Base-by-base conservation (phyloP, 2,888 invertebrate species). In the Oeneis ivallda region DNA sequence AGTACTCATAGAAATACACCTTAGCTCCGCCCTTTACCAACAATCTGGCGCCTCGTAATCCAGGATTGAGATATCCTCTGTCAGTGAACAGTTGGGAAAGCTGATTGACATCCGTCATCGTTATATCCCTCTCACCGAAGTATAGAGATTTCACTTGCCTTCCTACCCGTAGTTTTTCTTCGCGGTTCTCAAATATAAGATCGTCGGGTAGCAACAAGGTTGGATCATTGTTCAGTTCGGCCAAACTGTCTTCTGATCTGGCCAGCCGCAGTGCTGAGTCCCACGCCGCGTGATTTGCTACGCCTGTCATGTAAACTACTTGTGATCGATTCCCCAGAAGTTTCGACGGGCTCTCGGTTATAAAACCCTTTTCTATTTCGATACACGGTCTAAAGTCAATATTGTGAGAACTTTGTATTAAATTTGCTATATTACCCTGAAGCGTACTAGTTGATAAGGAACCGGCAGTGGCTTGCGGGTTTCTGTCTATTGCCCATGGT, bases 1-100 rank as follows among this genome's bases (percentile, higher is more conserved):
- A 85, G 74, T 93, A 94, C 70, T 93, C 92, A 72, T 93, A 94
- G 72, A 93, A 84, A 70, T 88, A 94, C 1, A 93, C 92, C 0
- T 86, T 89, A 0, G 89, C 86, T 2, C 86, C 87, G 11, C 79
- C 78, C 19, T 73, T 65, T 0, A 79, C 75, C 10, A 89, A 69
- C 13, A 75, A 72, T 50, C 88, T 77, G 0, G 88, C 84, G 7
- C 77, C 73, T 26, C 89, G 77, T 2, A 88, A 72, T 8, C 75
- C 77, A 6, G 87, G 86, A 5, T 84, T 77, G 3, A 86, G 70
- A 66, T 87, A 91, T 37, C 74, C 79, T 6, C 78, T 76, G 61
- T 91, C 90, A 8, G 87, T 86, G 41, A 78, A 79, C 72, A 75
- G 85, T 4, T 82, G 68, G 7, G 86, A 78, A 15, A 86, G 73